These are phyloP conservation scores for Alcis repandata DNA, from an alignment of 2,888 invertebrate species.

Conservation along the genomic window DNA sequence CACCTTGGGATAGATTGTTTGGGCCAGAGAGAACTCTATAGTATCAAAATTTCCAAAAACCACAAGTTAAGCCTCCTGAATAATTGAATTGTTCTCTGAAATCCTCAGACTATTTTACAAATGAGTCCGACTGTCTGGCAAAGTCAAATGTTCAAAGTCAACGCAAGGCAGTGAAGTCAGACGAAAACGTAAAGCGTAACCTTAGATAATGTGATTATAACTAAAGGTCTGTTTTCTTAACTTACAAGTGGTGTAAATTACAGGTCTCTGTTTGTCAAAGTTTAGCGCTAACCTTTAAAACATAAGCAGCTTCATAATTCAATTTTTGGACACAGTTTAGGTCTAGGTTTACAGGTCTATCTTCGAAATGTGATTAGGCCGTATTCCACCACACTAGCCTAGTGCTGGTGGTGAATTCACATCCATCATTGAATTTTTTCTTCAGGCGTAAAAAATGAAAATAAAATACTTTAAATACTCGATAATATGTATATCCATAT, in stretches of 20 bases:
- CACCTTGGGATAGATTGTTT: no score
- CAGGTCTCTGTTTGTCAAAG: background rate
- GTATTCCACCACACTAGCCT: no score
- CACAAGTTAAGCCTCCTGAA: conserved; percentile 22
- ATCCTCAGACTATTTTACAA: conserved; percentile 54
- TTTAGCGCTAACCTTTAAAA: background rate
- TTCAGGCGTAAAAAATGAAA: no score
- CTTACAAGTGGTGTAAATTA: conserved; percentile 18
- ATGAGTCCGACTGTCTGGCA: conserved; percentile 42
- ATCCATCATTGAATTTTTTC: no score
- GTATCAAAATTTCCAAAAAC: background rate
- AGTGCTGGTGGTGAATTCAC: no score
- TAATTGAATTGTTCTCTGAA: conserved; percentile 49
- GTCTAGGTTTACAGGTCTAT: no score
- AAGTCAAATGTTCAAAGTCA: conserved; percentile 55
- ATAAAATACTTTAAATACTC: background rate
- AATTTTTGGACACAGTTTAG: no score
- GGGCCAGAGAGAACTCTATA: no score
- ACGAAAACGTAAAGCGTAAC: conserved; percentile 55
- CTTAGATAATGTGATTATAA: conserved; percentile 52
- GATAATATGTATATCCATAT: background rate
- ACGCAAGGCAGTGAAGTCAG: conserved; percentile 47
- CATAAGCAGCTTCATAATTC: no score
- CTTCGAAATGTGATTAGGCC: no score
- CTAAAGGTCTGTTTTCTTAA: conserved; percentile 16